Conservation (phyloP, 2,113 vertebrate species). For the Sander lucioperca region DNA sequence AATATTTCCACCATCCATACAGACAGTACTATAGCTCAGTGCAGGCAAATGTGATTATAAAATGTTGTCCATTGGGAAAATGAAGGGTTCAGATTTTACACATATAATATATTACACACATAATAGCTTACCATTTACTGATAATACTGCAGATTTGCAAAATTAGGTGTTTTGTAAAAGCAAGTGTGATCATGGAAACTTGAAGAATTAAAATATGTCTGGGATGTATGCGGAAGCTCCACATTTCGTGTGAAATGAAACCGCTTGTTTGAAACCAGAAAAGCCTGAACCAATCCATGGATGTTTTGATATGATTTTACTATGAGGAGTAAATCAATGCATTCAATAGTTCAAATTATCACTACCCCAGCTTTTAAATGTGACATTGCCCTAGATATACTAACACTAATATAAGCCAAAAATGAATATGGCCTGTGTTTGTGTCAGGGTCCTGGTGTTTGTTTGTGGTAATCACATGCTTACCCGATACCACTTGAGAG, state of each 20-base stretch:
- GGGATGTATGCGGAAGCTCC: background rate
- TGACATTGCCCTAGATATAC: background rate
- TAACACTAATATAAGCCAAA: background rate
- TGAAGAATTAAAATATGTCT: background rate
- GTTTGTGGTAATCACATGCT: slow-evolving; percentile 49
- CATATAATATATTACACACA: background rate
- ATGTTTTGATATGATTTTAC: background rate
- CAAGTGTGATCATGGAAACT: background rate
- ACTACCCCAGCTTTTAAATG: background rate
- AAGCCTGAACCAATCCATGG: background rate
- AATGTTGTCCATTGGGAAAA: background rate
- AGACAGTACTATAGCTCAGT: background rate
- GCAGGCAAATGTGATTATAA: background rate
- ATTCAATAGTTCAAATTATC: background rate
- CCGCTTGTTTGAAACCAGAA: background rate
- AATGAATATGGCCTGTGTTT: background rate
- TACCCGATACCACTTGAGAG: slow-evolving; percentile 93
- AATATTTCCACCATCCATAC: background rate
- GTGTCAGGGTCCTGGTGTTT: background rate
- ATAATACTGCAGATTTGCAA: background rate
- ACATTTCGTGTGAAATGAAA: background rate
- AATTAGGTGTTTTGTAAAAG: background rate
- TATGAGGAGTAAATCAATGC: background rate
- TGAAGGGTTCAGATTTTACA: background rate
- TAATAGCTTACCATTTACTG: background rate